These are phyloP conservation scores for Cyphomyrus plagiostoma DNA, from an alignment of 2,113 vertebrate species.

Conservation along the genomic window DNA sequence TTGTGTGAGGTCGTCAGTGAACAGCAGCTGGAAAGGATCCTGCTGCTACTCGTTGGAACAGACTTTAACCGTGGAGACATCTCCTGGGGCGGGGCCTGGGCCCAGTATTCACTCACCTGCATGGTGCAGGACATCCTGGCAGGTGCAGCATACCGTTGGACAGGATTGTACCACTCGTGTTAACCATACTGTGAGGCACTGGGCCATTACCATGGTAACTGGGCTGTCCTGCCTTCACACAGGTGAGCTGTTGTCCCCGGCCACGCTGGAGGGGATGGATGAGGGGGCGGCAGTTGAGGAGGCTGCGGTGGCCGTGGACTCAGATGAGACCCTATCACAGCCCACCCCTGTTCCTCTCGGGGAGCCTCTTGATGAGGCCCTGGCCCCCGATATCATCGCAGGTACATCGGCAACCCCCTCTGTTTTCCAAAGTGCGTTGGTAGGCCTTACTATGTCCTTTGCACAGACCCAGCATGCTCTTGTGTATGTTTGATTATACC, in stretches of 20 bases:
- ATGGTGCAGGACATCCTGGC: slow-evolving; percentile 97
- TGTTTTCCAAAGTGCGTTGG: slow-evolving; percentile 61
- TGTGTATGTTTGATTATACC: neutral
- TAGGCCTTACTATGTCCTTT: slow-evolving; percentile 27
- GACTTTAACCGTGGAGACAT: slow-evolving; percentile 98
- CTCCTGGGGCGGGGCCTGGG: slow-evolving; percentile 98
- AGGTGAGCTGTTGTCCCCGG: slow-evolving; percentile 86
- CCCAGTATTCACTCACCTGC: slow-evolving; percentile 94
- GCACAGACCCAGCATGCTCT: neutral
- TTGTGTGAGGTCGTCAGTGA: slow-evolving; percentile 97
- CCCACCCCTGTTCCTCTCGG: slow-evolving; percentile 73
- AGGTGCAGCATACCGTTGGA: slow-evolving; percentile 58
- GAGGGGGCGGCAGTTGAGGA: slow-evolving; percentile 80
- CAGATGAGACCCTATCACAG: slow-evolving; percentile 81
- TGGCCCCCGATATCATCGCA: slow-evolving; percentile 86
- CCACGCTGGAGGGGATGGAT: slow-evolving; percentile 81
- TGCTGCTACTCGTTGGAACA: slow-evolving; percentile 89
- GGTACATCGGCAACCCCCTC: slow-evolving; percentile 61
- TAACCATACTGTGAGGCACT: too few relatives aligned
- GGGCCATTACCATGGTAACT: slow-evolving; percentile 23
- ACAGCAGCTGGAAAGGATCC: slow-evolving; percentile 85
- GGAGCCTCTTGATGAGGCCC: slow-evolving; percentile 87
- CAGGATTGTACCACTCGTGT: neutral
- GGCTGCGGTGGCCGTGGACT: slow-evolving; percentile 73
- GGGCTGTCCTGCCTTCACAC: slow-evolving; percentile 43